Evolutionary conservation across 1,140 invertebrate genomes (phyloP), one percentile per base, ranked within the genome.

Genomic region (Planococcus citri): DNA sequence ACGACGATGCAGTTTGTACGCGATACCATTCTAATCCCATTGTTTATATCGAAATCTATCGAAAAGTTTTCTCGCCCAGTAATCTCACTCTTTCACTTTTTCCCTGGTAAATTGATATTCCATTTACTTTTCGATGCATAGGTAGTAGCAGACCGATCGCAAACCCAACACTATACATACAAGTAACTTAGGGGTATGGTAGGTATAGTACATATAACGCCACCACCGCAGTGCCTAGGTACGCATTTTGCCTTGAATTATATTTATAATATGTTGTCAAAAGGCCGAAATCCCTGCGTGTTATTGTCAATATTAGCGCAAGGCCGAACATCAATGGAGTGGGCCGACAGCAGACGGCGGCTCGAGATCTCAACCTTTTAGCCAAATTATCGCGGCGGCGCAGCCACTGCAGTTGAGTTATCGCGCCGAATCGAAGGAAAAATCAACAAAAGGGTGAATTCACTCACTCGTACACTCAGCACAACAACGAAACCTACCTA

Each of bases 251-350:
- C 41, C n/a, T 51, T 51, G 17, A 51, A 51, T 51, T 51, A 51
- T 51, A 51, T 51, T 51, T 51, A 51, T 51, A 17, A 37, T 37
- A 37, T 8, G 33, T 37, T n/a, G 41, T 51, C 6, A n/a, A 51
- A 12, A 33, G 12, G 4, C 41, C n/a, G 41, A 51, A 51, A 51
- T 51, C 41, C 41, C 41, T 20, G 41, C 41, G n/a, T 51, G 41
- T 14, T 51, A 51, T 51, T 51, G 41, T 51, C 41, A 51, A 51
- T 51, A 51, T 51, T 51, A 51, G 41, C 41, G 41, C 41, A 51
- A 51, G 41, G 41, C 41, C 41, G 41, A 4, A 51, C 41, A 51
- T 51, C 41, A 51, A 51, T 51, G n/a, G 41, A 17, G 6, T 17
- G 6, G 41, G 2, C 29, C 41, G 41, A 51, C 41, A n/a, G 12